Evolutionary conservation across 2,888 invertebrate genomes (phyloP), one percentile per base, ranked within the genome.

Genomic region (Hetaerina titia): DNA sequence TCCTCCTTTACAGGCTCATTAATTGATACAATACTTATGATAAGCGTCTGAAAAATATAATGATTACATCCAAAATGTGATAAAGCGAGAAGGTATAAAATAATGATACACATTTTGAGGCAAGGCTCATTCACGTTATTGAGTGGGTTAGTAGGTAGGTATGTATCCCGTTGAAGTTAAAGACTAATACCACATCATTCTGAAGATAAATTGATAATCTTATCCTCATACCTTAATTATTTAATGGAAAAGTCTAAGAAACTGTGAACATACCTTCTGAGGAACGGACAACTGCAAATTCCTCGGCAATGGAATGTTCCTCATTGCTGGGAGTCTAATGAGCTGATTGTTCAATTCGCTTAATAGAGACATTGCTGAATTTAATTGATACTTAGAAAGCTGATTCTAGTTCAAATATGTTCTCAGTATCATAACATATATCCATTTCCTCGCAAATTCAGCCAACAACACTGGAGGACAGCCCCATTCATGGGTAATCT

Each of bases 281-380:
- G 98, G 98, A 95, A 98, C 97, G 95, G 98, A 97, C 96, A 98
- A 96, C 95, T 97, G 97, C 96, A 98, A 96, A 96, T 97, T 96
- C 95, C 96, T 96, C 94, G 96, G 96, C 57, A 97, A 96, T 95
- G 97, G 95, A 92, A 97, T 96, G 96, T 97, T 97, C 95, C 97
- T 97, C 96, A 97, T 97, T 96, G 97, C 96, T 96, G 97, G 97
- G 95, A 98, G 96, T 96, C 97, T 97, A 95, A 97, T 97, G 95
- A 97, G 96, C 95, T 97, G 96, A 81, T 97, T 97, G 95, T 97
- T 97, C 95, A 97, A 97, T 96, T 98, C 97, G 96, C 97, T 97
- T 96, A 97, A 95, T 95, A 96, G 96, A 95, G 97, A 97, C 97
- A 97, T 97, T 96, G 95, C 96, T 58, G 90, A 25, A 15, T 25